Conservation (phyloP, 2,797 vertebrate genomes). For the Chloroceryle inda region DNA sequence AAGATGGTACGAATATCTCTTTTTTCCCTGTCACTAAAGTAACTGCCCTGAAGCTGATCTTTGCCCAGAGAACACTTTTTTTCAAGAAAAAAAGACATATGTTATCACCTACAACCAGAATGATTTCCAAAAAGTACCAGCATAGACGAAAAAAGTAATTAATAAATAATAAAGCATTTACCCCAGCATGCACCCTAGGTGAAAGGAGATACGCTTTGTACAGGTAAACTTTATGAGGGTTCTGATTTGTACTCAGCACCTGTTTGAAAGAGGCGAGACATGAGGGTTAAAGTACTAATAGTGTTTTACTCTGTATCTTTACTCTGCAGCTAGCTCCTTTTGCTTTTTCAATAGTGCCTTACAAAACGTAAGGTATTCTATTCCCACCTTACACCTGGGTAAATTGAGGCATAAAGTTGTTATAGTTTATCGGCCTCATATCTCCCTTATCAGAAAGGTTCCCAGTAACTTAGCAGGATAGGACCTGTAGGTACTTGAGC, state of each 20-base stretch:
- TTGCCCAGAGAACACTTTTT: background rate
- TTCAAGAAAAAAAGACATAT: background rate
- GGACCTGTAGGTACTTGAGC: slow-evolving; percentile 32
- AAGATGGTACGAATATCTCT: background rate
- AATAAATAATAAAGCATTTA: background rate
- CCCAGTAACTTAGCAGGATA: slow-evolving; percentile 43
- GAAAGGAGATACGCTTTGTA: background rate
- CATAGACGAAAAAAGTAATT: background rate
- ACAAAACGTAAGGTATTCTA: slow-evolving; percentile 30
- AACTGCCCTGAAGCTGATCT: background rate
- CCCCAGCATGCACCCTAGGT: background rate
- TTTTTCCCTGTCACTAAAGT: background rate
- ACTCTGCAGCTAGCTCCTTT: background rate
- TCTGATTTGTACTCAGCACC: background rate
- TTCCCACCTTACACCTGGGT: slow-evolving; percentile 55
- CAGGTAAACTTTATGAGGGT: background rate
- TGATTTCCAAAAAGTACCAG: background rate
- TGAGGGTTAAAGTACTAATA: background rate
- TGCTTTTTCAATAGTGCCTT: background rate
- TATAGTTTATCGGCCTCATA: slow-evolving; percentile 40
- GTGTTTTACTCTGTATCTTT: slow-evolving; percentile 11
- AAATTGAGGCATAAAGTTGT: slow-evolving; percentile 57
- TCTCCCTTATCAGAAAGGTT: slow-evolving; percentile 51
- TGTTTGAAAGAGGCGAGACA: background rate
- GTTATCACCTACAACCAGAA: background rate